Evolutionary conservation across 2,888 invertebrate genomes (phyloP).

Genomic region (Agrotis clavis): DNA sequence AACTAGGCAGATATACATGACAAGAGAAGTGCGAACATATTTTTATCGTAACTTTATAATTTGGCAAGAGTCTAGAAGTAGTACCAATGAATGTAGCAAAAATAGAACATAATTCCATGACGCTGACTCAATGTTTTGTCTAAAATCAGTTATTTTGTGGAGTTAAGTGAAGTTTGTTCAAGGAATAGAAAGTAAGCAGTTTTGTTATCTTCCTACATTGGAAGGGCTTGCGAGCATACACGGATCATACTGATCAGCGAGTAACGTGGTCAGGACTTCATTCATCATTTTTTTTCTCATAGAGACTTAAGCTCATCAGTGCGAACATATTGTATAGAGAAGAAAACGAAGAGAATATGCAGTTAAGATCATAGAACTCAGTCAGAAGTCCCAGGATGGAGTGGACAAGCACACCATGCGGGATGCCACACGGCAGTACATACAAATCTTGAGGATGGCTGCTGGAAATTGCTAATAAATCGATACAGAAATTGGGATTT

Average conservation of each 20-base stretch:
- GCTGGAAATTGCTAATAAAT: background rate
- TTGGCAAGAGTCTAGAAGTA: slow-evolving; percentile 85
- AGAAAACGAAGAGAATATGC: slow-evolving; percentile 99
- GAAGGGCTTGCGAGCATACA: background rate
- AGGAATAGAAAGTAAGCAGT: background rate
- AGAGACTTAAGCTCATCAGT: slow-evolving; percentile 99
- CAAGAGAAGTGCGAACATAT: slow-evolving; percentile 81
- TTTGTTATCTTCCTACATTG: background rate
- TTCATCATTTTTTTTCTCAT: slow-evolving; percentile 31
- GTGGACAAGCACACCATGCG: slow-evolving; percentile 93
- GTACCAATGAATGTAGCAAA: slow-evolving; percentile 81
- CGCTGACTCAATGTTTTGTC: slow-evolving; percentile 79
- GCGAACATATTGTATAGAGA: slow-evolving; percentile 98
- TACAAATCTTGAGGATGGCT: background rate
- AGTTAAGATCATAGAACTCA: slow-evolving; percentile 99
- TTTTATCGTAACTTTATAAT: slow-evolving; percentile 88
- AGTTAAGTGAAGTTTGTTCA: slow-evolving; percentile 33
- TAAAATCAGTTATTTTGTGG: slow-evolving; percentile 44
- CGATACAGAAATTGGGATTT: background rate
- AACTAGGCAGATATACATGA: slow-evolving; percentile 73
- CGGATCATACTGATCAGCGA: background rate
- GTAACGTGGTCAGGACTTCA: too few species aligned
- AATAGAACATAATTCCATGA: slow-evolving; percentile 86
- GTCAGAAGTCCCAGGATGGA: slow-evolving; percentile 94
- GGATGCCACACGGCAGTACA: slow-evolving; percentile 97